Evolutionary conservation across 2,888 invertebrate species (phyloP).

Genomic region (Heliconius hortense): DNA sequence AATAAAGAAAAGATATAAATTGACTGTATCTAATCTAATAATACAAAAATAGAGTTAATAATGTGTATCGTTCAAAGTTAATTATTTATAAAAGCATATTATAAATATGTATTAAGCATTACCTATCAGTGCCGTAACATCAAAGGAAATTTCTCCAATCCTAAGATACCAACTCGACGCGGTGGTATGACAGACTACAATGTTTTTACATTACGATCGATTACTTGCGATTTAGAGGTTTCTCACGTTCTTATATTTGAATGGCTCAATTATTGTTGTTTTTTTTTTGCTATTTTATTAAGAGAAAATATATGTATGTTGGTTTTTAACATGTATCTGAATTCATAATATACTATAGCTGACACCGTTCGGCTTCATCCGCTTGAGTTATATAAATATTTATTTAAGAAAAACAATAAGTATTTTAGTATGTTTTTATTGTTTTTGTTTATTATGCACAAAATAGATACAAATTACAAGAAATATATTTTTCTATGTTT

Average conservation of each 20-base stretch:
- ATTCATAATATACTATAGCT: no score
- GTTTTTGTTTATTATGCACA: no score
- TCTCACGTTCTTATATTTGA: background rate
- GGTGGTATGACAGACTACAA: background rate
- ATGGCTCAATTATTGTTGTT: no score
- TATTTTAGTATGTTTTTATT: no score
- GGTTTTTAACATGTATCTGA: no score
- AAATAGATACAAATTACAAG: no score
- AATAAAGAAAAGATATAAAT: background rate
- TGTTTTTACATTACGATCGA: background rate
- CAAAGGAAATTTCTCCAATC: slow-evolving; percentile 1
- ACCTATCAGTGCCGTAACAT: slow-evolving; percentile 5
- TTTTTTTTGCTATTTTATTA: background rate
- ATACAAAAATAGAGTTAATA: background rate
- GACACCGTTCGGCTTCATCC: no score
- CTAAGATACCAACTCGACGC: background rate
- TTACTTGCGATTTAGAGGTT: background rate
- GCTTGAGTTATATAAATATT: no score
- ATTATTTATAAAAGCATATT: background rate
- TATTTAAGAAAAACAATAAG: no score
- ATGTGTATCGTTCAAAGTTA: background rate
- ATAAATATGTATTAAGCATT: slow-evolving; percentile 2
- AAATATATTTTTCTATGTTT: no score
- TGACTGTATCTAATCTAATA: slow-evolving; percentile 3
- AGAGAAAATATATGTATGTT: no score